A percentile compares a stretch with the other conserved stretches of the same genome.
phyloP scores from a whole-genome alignment of 2,113 vertebrate genomes.

The Sclerurus mexicanus region DNA sequence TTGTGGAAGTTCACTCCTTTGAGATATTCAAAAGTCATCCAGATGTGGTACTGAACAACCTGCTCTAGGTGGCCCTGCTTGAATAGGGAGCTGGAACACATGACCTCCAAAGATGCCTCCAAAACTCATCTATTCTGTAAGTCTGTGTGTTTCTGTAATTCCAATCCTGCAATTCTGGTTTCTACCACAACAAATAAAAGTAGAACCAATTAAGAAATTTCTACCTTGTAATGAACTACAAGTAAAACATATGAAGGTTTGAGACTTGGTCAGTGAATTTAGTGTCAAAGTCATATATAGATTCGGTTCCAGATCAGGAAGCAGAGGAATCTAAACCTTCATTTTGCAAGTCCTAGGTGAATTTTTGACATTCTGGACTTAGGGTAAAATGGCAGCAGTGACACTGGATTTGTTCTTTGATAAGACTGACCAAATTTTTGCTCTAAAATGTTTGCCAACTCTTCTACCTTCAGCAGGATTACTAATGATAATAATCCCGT shows the following conservation, averaged over 20 bases:
- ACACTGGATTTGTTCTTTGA: background rate
- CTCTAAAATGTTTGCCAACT: background rate
- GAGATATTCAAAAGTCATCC: background rate
- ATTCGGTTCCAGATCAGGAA: background rate
- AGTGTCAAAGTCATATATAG: background rate
- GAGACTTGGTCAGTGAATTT: background rate
- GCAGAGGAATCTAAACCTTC: background rate
- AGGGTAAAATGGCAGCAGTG: background rate
- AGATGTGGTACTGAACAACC: background rate
- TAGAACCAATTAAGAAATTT: background rate
- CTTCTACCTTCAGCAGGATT: background rate
- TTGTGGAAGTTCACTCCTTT: background rate
- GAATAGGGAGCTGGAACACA: background rate
- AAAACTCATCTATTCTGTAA: background rate
- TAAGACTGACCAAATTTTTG: background rate
- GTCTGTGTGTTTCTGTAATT: background rate
- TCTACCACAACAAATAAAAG: background rate
- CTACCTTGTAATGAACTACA: background rate
- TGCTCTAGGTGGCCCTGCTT: background rate
- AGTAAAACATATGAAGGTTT: background rate
- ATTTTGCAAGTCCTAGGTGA: background rate
- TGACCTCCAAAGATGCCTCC: background rate
- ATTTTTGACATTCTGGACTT: background rate
- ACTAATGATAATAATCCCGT: background rate
- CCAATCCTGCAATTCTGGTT: background rate